Evolutionary conservation across 1,140 invertebrate genomes (phyloP).

Genomic region (Ganaspis sp.): DNA sequence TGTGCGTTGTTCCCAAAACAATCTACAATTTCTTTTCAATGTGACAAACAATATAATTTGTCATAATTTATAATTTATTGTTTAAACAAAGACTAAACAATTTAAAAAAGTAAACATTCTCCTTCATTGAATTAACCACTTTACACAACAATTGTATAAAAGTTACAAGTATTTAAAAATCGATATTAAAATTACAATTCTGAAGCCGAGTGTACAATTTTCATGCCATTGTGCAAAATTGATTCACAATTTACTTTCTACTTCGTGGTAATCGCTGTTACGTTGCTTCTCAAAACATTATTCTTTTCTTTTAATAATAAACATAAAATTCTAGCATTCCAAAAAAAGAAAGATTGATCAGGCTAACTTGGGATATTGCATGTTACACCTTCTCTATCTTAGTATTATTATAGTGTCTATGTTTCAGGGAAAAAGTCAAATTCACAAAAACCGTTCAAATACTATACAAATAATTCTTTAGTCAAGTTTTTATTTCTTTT

Average conservation of each 20-base stretch:
- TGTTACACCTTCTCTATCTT: conserved; percentile 34
- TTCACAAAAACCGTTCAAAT: neutral
- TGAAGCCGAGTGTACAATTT: neutral
- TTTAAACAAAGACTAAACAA: neutral
- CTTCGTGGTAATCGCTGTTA: neutral
- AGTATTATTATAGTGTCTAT: conserved; percentile 26
- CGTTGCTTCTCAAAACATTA: neutral
- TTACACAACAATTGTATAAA: conserved; percentile 22
- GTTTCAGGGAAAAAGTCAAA: neutral
- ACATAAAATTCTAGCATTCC: conserved; percentile 17
- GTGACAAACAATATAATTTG: neutral
- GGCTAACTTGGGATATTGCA: conserved; percentile 68
- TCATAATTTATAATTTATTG: neutral
- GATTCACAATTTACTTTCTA: neutral
- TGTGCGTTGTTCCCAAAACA: conserved; percentile 20
- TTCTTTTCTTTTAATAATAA: neutral
- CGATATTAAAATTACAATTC: conserved; percentile 11
- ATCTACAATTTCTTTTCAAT: neutral
- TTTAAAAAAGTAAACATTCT: conserved; percentile 20
- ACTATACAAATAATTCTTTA: neutral
- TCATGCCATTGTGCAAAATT: neutral
- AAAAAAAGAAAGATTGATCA: conserved; percentile 48
- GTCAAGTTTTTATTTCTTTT: neutral
- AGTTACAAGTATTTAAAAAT: conserved; percentile 19
- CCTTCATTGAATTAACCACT: neutral